Base-by-base conservation (phyloP, 2,888 invertebrate species). In the Drosophila eohydei region DNA sequence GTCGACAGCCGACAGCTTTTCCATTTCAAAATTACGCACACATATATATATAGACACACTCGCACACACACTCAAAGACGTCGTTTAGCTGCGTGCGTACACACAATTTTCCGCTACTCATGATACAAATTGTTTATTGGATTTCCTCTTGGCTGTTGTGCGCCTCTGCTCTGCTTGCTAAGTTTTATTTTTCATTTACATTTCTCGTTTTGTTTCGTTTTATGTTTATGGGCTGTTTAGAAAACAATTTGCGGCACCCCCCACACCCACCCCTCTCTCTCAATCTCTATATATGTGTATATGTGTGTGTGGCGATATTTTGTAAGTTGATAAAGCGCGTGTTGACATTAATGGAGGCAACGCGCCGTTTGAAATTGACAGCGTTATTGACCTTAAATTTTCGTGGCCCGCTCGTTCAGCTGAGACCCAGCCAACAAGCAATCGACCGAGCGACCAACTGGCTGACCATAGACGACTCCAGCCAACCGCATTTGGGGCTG, bases 61-160 rank as follows among this genome's bases (percentile, higher is more conserved):
- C 26, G 40, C n/a, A 43, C 52, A 58, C 36, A 54, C 48, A 57
- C 16, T 55, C 50, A 54, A 34, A 46, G 59, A 54, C 48, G 78
- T 85, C 84, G 83, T 84, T 84, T 84, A 84, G 88, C 84, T 81
- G 84, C 84, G 84, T 84, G 84, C 84, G 84, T 84, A 88, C 84
- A 84, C 84, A 84, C 84, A 84, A 84, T 84, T 84, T 84, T 84
- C 88, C 84, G 84, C 84, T 83, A 83, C 88, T 84, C 84, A 84
- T 88, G 85, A 85, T 84, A 85, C 84, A 84, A 84, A 84, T 88
- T 84, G 84, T 84, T 84, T 84, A 84, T 84, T 84, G 84, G 88
- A 84, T 84, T 84, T 84, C 88, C 84, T 85, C 87, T 83, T 81
- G 77, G 81, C 40, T 40, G 65, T 65, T 66, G 54, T 30, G 57